A percentile compares a stretch with the other conserved stretches of the same genome.
Conservation (phyloP, 1,140 invertebrate species). For the Cyrtorhinus lividipennis region DNA sequence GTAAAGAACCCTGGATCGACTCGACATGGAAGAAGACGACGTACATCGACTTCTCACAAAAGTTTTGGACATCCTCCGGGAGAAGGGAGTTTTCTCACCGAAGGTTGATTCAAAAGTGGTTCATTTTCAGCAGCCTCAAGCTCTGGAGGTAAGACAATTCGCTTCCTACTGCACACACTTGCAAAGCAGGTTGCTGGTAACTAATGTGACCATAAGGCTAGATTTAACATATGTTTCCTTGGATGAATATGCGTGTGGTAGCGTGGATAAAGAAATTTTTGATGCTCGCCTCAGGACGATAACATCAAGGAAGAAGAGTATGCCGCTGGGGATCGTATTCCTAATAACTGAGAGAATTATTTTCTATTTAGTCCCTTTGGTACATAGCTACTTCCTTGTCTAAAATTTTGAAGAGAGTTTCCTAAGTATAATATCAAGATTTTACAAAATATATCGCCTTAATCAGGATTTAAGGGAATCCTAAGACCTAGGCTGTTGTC, state of each 20-base stretch:
- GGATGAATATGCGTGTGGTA: not conserved
- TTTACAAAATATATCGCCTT: too few species aligned
- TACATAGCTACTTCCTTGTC: too few species aligned
- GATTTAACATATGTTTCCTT: not conserved
- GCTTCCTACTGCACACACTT: slow-evolving; percentile 16
- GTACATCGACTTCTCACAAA: not conserved
- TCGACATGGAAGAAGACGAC: slow-evolving; percentile 4
- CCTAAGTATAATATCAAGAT: too few species aligned
- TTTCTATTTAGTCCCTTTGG: too few species aligned
- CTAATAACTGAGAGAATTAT: too few species aligned
- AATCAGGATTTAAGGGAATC: too few species aligned
- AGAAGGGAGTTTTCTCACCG: slow-evolving; percentile 1
- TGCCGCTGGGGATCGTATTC: too few species aligned
- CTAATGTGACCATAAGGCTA: not conserved
- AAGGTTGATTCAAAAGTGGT: slow-evolving; percentile 27
- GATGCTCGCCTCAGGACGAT: too few species aligned
- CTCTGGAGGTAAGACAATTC: slow-evolving; percentile 32
- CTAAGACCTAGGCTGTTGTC: too few species aligned
- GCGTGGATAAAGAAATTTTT: not conserved
- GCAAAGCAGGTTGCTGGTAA: not conserved
- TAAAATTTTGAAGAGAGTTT: too few species aligned
- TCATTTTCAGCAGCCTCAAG: slow-evolving; percentile 31
- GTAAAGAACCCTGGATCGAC: too few species aligned
- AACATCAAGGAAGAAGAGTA: too few species aligned
- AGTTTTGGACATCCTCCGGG: slow-evolving; percentile 7